Base-by-base conservation (phyloP, 2,888 invertebrate genomes). In the Tipula confusa region DNA sequence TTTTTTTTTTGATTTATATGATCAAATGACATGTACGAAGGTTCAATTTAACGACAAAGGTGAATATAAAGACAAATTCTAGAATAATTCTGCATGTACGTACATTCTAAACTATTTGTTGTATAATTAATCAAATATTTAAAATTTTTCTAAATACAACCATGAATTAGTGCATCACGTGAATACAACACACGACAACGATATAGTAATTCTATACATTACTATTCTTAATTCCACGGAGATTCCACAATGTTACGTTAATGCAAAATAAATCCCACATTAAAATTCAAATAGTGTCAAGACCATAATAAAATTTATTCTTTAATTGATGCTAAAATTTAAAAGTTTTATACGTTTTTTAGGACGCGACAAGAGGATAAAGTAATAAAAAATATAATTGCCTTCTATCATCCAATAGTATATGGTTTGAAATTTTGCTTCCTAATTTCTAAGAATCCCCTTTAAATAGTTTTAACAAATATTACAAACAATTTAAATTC, bases 231-330 rank as follows among this genome's bases (percentile, higher is more conserved):
- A n/a, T n/a, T n/a, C 11, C 64, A 3, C 64, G 64, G 24, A 24
- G 24, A 64, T 2, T 64, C 64, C 64, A 64, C 18, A 64, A 64
- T 9, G 0, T n/a, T 11, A 36, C 6, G 9, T 9, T 11, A 36
- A 36, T 11, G 2, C 9, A 36, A 36, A 36, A 11, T 36, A 43
- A 43, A 43, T 64, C 64, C 13, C 3, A 64, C 64, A 64, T 64
- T 64, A 24, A 64, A 64, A 64, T 64, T 64, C 64, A 64, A 64
- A 64, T 64, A 64, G 24, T 64, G 64, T 64, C 64, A 64, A 64
- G 64, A 64, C 7, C 24, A 24, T 24, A 24, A 64, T 24, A 64
- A 64, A 24, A 24, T 24, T 24, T 9, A 9, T 9, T 64, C 11
- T 64, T 64, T 9, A 64, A 64, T 64, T 64, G 24, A 64, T 24